Base-by-base conservation (phyloP, 2,888 invertebrate genomes). In the Sabatieria punctata region DNA sequence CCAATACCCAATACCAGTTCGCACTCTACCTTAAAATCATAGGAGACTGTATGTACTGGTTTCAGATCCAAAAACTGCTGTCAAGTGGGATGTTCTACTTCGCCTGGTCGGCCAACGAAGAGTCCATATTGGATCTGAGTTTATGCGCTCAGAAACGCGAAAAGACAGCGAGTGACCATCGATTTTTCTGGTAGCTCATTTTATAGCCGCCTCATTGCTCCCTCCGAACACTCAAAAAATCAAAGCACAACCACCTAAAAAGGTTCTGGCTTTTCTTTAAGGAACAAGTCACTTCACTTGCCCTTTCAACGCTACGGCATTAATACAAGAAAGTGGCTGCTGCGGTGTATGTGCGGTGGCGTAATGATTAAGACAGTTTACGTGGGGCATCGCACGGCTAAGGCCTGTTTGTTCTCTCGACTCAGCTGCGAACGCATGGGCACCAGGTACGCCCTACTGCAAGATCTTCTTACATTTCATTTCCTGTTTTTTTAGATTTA, bases 31-130 rank as follows among this genome's bases (percentile, higher is more conserved):
- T 41, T 19, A 41, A 8, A 11, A 22, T 23, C 11, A 11, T 30
- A 43, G 25, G 35, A n/a, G 43, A 35, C 4, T 43, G 38, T 23
- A 43, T n/a, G 18, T 26, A 21, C 18, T 22, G 33, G 15, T 55
- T 60, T 35, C 49, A 64, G 61, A 53, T 69, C 3, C 77, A 85
- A 53, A 89, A 91, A 68, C 72, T 97, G 46, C 73, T 97, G 2
- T 91, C 88, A 66, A 91, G 93, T n/a, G 95, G 95, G 13, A 91
- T 89, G 33, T 95, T 95, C 68, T 99, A 97, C 67, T 97, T 97
- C 68, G 82, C 91, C 0, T 84, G 83, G 81, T 76, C 77, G 37
- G 53, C 65, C 2, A 72, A 73, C 41, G 58, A 69, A 52, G 53
- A 54, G 2, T 46, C 53, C 4, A 74, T 78, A 41, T 78, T 89